Evolutionary conservation across 2,113 vertebrate genomes (phyloP), one percentile per base, ranked within the genome.

Genomic region (Sebastes schlegelii): DNA sequence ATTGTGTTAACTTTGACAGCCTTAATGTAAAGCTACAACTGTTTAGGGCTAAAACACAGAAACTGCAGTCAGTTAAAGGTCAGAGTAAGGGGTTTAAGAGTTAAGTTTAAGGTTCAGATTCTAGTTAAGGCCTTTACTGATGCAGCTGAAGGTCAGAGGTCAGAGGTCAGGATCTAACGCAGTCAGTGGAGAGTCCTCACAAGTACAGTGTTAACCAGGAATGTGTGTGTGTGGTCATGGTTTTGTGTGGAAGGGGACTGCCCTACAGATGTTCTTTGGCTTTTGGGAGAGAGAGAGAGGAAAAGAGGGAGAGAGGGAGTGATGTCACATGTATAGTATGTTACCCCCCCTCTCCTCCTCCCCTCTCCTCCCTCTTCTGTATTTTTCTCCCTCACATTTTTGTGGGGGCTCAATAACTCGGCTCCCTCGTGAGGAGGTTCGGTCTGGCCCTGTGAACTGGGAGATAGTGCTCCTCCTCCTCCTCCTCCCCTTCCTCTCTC

Each of bases 321-420:
- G 95, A 95, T 94, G 92, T 96, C 94, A 95, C 91, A 54, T 82
- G 85, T 84, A 86, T 77, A 93, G 90, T 94, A 96, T 96, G 95
- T 93, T 85, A 86, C 80, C 87, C 51, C 78, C 85, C 79, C 52
- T n/a, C 40, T 4, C 67, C 71, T 8, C 46, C 57, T 17, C 71
- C 62, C 70, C 57, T 65, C 82, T 57, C 65, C 55, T 79, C 80
- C 74, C 82, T 19, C 72, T 85, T 34, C 34, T 58, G 55, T 78
- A 74, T 88, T 87, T 87, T 78, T 79, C 79, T 81, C 85, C 71
- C 74, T 81, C 68, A 80, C 77, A 91, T 92, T 93, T 89, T 87
- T 90, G 86, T 74, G 78, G 84, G 73, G 87, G 85, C 79, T 86
- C 80, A 46, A 17, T 79, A 82, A 88, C 83, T 77, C 87, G 63